These are phyloP conservation scores for Gasteruption jaculator DNA, from an alignment of 2,888 invertebrate genomes.

Conservation along the genomic window DNA sequence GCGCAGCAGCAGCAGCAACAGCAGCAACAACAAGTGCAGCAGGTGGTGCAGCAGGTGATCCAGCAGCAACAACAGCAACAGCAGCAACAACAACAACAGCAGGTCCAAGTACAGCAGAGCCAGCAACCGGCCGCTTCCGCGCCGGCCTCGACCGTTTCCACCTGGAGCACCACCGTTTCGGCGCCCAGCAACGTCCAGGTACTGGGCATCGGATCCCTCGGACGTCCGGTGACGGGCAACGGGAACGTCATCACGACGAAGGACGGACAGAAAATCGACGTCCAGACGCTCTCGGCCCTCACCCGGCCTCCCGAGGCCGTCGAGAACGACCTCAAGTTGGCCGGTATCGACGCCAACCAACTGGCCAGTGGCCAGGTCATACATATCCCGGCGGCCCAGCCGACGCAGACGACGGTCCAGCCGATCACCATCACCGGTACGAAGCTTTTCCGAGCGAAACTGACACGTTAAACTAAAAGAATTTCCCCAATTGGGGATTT, in stretches of 20 bases:
- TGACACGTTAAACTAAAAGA: no score
- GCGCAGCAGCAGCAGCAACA: slow-evolving; percentile 34
- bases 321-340: slow-evolving; percentile 44
- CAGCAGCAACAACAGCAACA: slow-evolving; percentile 33
- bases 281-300: slow-evolving; percentile 41
- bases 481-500: no score
- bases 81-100: slow-evolving; percentile 32
- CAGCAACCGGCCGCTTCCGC: slow-evolving; percentile 47
- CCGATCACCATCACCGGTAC: slow-evolving; percentile 64
- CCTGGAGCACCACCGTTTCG: slow-evolving; percentile 46
- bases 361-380: slow-evolving; percentile 46
- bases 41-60: slow-evolving; percentile 33
- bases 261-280: slow-evolving; percentile 48
- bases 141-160: slow-evolving; percentile 43
- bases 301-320: slow-evolving; percentile 37
- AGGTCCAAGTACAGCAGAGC: slow-evolving; percentile 44
- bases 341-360: slow-evolving; percentile 48
- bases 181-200: slow-evolving; percentile 49
- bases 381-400: slow-evolving; percentile 43
- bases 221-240: slow-evolving; percentile 33
- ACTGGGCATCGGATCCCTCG: slow-evolving; percentile 43
- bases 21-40: slow-evolving; percentile 34
- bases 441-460: no score
- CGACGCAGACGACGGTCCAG: slow-evolving; percentile 50
- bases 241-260: slow-evolving; percentile 46